These are phyloP conservation scores for Eolophus roseicapilla DNA, from an alignment of 2,113 vertebrate species.

Conservation along the genomic window DNA sequence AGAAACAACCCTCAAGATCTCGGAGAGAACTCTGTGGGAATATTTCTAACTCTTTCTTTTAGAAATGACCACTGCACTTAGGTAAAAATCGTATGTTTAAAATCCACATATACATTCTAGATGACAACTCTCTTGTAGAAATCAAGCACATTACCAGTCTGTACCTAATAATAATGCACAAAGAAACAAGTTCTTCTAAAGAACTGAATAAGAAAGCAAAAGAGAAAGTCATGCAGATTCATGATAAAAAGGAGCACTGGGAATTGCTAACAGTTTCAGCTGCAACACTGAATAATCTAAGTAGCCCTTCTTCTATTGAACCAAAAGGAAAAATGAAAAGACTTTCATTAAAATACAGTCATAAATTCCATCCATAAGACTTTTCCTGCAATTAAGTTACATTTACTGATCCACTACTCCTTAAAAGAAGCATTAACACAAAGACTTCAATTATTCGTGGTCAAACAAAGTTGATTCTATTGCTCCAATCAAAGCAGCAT, in stretches of 20 bases:
- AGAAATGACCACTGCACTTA: neutral
- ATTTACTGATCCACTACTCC: conserved; percentile 75
- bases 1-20: neutral
- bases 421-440: conserved; percentile 77
- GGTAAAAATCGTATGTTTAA: neutral
- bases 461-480: conserved; percentile 76
- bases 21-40: neutral
- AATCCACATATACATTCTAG: neutral
- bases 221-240: neutral
- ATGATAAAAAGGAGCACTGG: neutral
- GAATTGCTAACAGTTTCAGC: conserved; percentile 56
- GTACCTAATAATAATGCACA: neutral
- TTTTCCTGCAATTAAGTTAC: conserved; percentile 78
- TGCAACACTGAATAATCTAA: conserved; percentile 53
- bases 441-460: conserved; percentile 79
- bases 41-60: neutral
- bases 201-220: neutral
- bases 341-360: conserved; percentile 71
- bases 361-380: conserved; percentile 72
- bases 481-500: conserved; percentile 76
- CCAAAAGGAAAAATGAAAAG: conserved; percentile 71
- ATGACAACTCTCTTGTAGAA: neutral
- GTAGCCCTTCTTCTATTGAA: conserved; percentile 68
- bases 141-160: neutral
- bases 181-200: neutral